Conservation (phyloP, 2,797 vertebrate species). For the Zalophus californianus region DNA sequence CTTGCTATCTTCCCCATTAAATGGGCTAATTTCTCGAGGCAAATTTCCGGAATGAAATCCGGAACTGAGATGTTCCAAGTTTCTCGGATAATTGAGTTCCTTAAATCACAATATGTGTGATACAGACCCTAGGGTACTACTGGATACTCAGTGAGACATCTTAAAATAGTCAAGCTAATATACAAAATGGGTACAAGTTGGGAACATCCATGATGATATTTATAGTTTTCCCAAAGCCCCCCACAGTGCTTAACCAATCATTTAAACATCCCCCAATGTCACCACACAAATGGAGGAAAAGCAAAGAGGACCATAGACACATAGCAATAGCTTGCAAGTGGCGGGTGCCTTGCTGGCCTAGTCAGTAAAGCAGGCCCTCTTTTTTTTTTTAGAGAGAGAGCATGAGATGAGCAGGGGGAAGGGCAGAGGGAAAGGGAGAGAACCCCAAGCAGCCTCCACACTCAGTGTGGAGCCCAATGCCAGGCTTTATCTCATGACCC, state of each 20-base stretch:
- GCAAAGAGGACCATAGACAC: neutral
- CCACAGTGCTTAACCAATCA: neutral
- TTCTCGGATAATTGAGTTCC: conserved; percentile 38
- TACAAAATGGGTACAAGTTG: neutral
- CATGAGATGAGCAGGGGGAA: neutral
- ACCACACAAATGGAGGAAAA: neutral
- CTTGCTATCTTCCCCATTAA: neutral
- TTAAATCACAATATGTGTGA: neutral
- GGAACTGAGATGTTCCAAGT: neutral
- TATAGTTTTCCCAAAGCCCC: neutral
- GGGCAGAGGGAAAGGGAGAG: neutral
- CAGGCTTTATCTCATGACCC: neutral
- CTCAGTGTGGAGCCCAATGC: accelerated
- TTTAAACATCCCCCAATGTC: neutral
- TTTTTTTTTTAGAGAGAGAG: neutral
- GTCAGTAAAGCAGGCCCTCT: neutral
- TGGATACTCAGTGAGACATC: neutral
- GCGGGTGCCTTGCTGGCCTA: neutral
- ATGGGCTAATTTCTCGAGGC: neutral
- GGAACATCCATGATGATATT: neutral
- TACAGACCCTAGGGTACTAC: neutral
- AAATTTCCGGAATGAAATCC: neutral
- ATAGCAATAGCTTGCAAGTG: neutral
- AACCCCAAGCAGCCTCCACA: neutral
- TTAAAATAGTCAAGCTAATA: conserved; percentile 25